These are phyloP conservation scores for Dufourea novaeangliae DNA, from an alignment of 1,140 invertebrate species.

Conservation along the genomic window DNA sequence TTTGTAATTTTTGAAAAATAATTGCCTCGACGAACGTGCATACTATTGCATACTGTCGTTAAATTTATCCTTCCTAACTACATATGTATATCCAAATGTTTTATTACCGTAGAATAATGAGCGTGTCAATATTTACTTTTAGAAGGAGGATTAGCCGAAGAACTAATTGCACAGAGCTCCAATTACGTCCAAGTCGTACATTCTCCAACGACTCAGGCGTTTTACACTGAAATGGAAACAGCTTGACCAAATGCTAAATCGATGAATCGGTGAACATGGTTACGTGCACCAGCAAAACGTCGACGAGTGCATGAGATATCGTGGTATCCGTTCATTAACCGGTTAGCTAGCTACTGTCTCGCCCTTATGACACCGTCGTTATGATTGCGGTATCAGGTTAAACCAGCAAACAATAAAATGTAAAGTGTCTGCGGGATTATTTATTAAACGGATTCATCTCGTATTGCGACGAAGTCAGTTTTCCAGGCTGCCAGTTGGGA, in stretches of 20 bases:
- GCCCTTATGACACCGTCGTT: too few species aligned
- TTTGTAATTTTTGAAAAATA: too few species aligned
- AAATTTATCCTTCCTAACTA: too few species aligned
- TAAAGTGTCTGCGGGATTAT: conserved; percentile 31
- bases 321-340: too few species aligned
- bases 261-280: background rate
- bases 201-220: background rate
- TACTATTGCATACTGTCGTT: too few species aligned
- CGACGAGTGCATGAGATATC: background rate
- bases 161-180: background rate
- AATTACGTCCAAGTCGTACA: background rate
- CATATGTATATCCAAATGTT: too few species aligned
- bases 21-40: too few species aligned
- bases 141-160: background rate
- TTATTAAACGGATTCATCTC: conserved; percentile 39
- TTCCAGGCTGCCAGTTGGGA: background rate
- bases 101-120: too few species aligned
- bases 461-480: conserved; percentile 12
- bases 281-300: background rate
- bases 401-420: conserved; percentile 35
- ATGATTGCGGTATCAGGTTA: too few species aligned
- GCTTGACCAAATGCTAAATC: background rate
- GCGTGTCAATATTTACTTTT: too few species aligned
- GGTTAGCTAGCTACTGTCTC: too few species aligned
- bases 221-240: background rate